Evolutionary conservation across 1,140 invertebrate genomes (phyloP).

Genomic region (Drosophila arizonae): DNA sequence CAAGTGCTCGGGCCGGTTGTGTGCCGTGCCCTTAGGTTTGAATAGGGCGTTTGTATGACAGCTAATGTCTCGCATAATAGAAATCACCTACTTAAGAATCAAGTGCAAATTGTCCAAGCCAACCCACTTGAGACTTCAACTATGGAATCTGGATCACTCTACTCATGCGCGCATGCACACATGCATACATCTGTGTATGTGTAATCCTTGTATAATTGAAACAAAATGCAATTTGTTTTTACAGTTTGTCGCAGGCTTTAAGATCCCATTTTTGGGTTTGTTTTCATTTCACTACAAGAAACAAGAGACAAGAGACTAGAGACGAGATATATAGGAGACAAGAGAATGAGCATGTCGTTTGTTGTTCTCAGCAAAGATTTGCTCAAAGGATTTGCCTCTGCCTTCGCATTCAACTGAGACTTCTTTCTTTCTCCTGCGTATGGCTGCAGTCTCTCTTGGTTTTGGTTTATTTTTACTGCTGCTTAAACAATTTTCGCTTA

Average conservation of each 20-base stretch:
- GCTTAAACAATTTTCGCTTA: constrained; percentile 77
- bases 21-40: constrained; percentile 65
- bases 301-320: constrained; percentile 4
- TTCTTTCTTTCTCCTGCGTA: background rate
- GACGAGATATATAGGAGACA: background rate
- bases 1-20: constrained; percentile 57
- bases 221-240: constrained; percentile 79
- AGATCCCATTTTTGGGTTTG: constrained; percentile 76
- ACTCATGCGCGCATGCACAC: constrained; percentile 1
- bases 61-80: constrained; percentile 81
- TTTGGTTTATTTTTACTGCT: constrained; percentile 74
- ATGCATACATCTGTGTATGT: constrained; percentile 13
- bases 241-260: constrained; percentile 77
- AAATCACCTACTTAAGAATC: constrained; percentile 80
- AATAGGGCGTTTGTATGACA: constrained; percentile 79
- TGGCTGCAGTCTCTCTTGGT: constrained; percentile 47
- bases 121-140: constrained; percentile 58
- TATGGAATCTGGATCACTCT: constrained; percentile 4
- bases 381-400: constrained; percentile 67
- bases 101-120: constrained; percentile 74
- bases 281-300: constrained; percentile 69
- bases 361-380: constrained; percentile 57
- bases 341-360: background rate
- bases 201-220: constrained; percentile 81
- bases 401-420: background rate